Conservation (phyloP, 2,888 invertebrate genomes). For the Odontothrips loti region DNA sequence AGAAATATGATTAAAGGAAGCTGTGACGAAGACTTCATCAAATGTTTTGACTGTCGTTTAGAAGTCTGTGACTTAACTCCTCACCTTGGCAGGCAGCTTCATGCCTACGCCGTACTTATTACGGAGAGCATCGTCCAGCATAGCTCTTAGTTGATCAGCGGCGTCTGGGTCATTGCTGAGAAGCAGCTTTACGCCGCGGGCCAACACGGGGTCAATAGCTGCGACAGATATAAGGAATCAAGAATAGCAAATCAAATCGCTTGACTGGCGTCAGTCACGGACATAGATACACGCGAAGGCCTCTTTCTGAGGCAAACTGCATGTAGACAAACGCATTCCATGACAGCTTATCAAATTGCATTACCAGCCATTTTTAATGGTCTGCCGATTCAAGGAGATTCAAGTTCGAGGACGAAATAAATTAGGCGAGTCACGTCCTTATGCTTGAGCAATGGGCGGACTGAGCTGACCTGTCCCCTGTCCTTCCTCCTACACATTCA, state of each 20-base stretch:
- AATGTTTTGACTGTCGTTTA: too few species aligned
- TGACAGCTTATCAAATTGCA: neutral
- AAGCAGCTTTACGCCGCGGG: neutral
- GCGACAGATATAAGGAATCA: neutral
- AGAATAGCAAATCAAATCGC: neutral
- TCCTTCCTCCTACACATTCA: neutral
- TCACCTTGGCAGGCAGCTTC: neutral
- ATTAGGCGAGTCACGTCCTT: neutral
- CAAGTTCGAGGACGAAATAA: neutral
- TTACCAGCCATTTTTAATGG: neutral
- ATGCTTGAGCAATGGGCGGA: neutral
- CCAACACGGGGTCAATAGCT: neutral
- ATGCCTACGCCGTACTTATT: neutral
- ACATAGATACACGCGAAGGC: neutral
- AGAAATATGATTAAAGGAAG: too few species aligned
- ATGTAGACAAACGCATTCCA: neutral
- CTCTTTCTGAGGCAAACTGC: neutral
- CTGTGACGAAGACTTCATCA: too few species aligned
- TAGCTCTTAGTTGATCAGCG: neutral
- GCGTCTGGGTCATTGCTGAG: conserved; percentile 2
- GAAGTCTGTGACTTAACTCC: neutral
- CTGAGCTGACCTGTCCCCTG: neutral
- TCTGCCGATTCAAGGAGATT: neutral
- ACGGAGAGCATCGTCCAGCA: neutral
- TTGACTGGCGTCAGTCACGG: too few species aligned